Base-by-base conservation (phyloP, 2,113 vertebrate species). In the Hirundichthys speculiger region DNA sequence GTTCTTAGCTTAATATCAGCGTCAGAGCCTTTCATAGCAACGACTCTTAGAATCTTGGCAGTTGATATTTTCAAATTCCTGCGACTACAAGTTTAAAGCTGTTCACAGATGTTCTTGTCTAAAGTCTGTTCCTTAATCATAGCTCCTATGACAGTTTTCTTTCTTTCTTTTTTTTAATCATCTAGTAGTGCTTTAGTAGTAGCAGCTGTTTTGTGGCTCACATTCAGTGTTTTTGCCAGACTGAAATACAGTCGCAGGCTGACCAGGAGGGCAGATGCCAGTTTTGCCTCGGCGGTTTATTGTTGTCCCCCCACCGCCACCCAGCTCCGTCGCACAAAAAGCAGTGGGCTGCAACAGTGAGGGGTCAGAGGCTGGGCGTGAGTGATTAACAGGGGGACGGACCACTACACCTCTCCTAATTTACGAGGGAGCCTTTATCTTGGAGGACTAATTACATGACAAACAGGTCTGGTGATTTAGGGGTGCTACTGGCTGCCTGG, bases 361-460 rank as follows among this genome's bases (percentile, higher is more conserved):
- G 73, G 64, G 82, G 83, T 86, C 82, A 85, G 48, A 81, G 67
- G 79, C 70, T 81, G 79, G 75, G 87, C 71, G 55, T 11, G 56
- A 69, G 53, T 88, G 83, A 88, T 65, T 88, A 87, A 91, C 75
- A 79, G 59, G 68, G 59, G 82, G 84, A 64, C 64, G 58, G 65
- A 41, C 22, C 30, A 53, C 69, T 83, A 77, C 82, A 79, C 72
- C 73, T 85, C 72, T 61, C 73, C 80, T 82, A 88, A 89, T 59
- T 86, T 83, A 73, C 8, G 75, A 82, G 64, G 58, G 47, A 50
- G 71, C 74, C 80, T 89, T 83, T 76, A 85, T 86, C 15, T 22
- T n/a, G 59, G 57, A 80, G 62, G 85, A 73, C 85, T 93, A 90
- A 93, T 90, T 90, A 83, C 82, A 67, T 84, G 79, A 81, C 72